A percentile compares a stretch with the other conserved stretches of the same genome.
Evolutionary conservation across 37 sponge, comb jelly and placozoan species (phyloP).

Genomic region (Halichondria panicea): DNA sequence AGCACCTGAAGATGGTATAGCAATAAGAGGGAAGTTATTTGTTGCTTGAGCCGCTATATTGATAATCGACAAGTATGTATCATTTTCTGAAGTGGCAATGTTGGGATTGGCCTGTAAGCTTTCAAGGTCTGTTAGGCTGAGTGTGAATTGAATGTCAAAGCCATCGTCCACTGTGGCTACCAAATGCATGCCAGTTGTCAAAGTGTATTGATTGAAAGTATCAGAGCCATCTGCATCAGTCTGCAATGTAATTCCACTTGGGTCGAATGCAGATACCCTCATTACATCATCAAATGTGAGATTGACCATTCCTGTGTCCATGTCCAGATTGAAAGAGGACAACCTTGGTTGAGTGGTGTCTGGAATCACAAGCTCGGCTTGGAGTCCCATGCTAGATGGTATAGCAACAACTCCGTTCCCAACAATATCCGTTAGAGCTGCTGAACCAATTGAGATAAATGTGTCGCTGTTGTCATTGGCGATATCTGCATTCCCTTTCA

Average conservation of each 20-base stretch:
- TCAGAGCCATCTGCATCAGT: conserved; percentile 23
- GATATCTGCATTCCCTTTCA: conserved; percentile 60
- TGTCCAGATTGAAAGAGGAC: conserved; percentile 59
- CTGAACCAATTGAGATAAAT: conserved; percentile 38
- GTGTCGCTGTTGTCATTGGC: conserved; percentile 27
- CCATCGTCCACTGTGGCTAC: conserved; percentile 20
- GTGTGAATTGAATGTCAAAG: conserved; percentile 61
- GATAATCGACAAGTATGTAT: conserved; percentile 49
- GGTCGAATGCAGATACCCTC: conserved; percentile 29
- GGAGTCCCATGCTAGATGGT: conserved; percentile 18
- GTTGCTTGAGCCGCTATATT: conserved; percentile 32
- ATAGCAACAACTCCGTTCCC: conserved; percentile 55
- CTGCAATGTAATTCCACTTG: conserved; percentile 63
- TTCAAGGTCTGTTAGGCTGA: conserved; percentile 33
- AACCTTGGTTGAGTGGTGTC: conserved; percentile 59
- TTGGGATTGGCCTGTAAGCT: conserved; percentile 57
- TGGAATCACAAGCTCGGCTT: neutral
- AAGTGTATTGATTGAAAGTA: conserved; percentile 19
- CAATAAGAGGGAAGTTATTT: conserved; percentile 10
- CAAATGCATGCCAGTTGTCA: conserved; percentile 17
- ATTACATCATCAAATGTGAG: conserved; percentile 83
- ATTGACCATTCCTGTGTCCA: conserved; percentile 54
- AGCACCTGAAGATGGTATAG: conserved; percentile 30
- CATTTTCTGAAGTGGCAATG: conserved; percentile 56
- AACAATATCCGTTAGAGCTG: conserved; percentile 56